A percentile compares a stretch with the other conserved stretches of the same genome.
Evolutionary conservation across 2,113 vertebrate species (phyloP).

Genomic region (Crotophaga sulcirostris): DNA sequence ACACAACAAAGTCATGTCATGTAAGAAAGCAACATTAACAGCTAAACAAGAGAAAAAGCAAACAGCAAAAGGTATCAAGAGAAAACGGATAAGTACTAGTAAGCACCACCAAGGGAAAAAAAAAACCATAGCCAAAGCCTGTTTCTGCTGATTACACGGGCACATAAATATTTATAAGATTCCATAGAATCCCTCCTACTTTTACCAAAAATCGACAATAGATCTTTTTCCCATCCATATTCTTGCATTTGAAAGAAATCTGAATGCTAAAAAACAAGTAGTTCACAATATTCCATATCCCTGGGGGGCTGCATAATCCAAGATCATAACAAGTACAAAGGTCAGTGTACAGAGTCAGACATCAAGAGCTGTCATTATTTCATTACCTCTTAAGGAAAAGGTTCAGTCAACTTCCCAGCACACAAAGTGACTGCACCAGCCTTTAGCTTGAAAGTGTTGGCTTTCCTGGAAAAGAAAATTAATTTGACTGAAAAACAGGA

Average conservation of each 20-base stretch:
- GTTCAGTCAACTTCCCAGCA: neutral
- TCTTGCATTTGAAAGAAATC: neutral
- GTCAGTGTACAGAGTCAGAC: neutral
- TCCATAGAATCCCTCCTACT: neutral
- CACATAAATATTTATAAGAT: neutral
- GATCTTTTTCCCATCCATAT: neutral
- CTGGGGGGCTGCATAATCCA: neutral
- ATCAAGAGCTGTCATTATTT: neutral
- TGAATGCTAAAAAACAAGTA: neutral
- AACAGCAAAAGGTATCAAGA: neutral
- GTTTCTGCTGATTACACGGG: neutral
- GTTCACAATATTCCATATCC: neutral
- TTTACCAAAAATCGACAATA: neutral
- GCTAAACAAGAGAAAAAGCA: neutral
- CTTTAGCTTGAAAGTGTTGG: neutral
- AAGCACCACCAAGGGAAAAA: neutral
- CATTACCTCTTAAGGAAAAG: neutral
- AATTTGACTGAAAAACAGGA: neutral
- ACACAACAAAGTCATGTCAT: neutral
- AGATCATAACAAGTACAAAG: neutral
- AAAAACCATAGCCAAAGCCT: fast-evolving
- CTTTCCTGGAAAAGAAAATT: neutral
- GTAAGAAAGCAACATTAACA: neutral
- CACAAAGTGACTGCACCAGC: neutral
- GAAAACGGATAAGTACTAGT: neutral